Base-by-base conservation (phyloP, 2,888 invertebrate genomes). In the Perdita meconis region DNA sequence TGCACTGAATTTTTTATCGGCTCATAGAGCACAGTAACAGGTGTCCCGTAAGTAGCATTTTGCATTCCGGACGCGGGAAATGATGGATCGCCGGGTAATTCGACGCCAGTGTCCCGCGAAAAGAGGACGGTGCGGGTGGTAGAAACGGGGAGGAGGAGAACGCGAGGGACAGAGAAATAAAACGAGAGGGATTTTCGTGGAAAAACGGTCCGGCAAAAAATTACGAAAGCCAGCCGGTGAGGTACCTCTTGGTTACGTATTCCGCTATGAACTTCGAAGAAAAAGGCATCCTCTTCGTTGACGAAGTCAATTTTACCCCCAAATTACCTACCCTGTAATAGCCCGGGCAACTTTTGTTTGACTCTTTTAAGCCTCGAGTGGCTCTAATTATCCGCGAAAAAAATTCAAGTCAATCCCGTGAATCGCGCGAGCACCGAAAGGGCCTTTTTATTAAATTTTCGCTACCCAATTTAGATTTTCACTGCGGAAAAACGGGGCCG, bases 31-130 rank as follows among this genome's bases (percentile, higher is more conserved):
- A 19, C 53, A 44, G 81, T 81, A 81, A 81, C 81, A 81, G 81
- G 81, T 81, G 81, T 81, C 69, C 66, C 72, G 69, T 75, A 80
- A 81, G 80, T 64, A 76, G 72, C 68, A 50, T 76, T 81, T 79
- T 80, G 66, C 80, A 76, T 80, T 76, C 50, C 57, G 42, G 47
- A 12, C 53, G 55, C 51, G 68, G 36, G 53, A 68, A 71, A 79
- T 81, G 76, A 81, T 81, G 66, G 71, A 81, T 81, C 72, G 66
- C 24, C 36, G 64, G 59, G 76, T 81, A 80, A 80, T 75, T 75
- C 76, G 68, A 68, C 56, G 80, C 56, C 68, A 22, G 36, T 79
- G 67, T 63, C 63, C 61, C 67, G 38, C 44, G 65, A 19, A 69
- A 71, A 55, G 34, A 59, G n/a, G 44, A 44, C 30, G 50, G 24